phyloP scores from a whole-genome alignment of 2,888 invertebrate species.

The Xestia sexstrigata region DNA sequence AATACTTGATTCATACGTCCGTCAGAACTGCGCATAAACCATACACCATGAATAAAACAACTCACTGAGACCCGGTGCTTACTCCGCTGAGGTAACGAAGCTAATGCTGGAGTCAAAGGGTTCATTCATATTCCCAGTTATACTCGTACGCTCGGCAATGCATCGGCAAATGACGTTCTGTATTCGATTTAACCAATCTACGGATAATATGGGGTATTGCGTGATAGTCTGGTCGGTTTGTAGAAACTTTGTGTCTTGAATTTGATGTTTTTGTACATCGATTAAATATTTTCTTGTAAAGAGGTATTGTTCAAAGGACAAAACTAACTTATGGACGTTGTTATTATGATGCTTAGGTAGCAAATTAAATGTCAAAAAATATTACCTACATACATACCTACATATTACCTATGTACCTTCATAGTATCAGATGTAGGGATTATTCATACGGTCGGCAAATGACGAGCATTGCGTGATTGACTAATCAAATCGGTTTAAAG shows the following conservation, averaged over 20 bases:
- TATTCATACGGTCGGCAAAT: constrained; percentile 57
- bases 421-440: constrained; percentile 42
- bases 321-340: not conserved
- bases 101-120: constrained; percentile 62
- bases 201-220: not conserved
- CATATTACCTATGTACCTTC: constrained; percentile 13
- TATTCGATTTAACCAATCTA: constrained; percentile 34
- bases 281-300: not conserved
- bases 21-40: constrained; percentile 17
- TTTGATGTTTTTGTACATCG: not conserved
- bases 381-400: not conserved
- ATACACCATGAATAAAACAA: constrained; percentile 51
- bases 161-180: constrained; percentile 67
- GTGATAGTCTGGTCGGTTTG: not conserved
- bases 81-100: constrained; percentile 56
- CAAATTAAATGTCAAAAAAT: not conserved
- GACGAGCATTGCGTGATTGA: constrained; percentile 41
- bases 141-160: constrained; percentile 20
- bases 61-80: constrained; percentile 42
- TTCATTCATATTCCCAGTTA: constrained; percentile 57
- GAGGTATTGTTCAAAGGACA: constrained; percentile 36
- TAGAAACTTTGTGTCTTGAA: not conserved
- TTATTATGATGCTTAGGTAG: not conserved
- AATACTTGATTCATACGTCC: constrained; percentile 2
- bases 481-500: not conserved